phyloP scores from a whole-genome alignment of 2,888 invertebrate genomes.

The Xylocampa areola region DNA sequence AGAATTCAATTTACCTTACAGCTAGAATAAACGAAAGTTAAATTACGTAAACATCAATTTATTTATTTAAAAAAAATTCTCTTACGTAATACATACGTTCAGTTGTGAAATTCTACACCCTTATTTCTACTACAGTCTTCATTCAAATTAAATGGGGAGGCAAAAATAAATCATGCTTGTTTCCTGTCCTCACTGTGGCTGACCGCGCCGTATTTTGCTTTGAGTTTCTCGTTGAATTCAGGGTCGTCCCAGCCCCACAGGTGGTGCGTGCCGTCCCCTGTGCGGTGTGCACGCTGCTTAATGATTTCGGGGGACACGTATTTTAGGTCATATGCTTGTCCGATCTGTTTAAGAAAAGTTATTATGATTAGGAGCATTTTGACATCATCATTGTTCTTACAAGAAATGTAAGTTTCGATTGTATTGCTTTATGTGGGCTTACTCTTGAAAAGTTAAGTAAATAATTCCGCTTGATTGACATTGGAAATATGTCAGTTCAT shows the following conservation, averaged over 20 bases:
- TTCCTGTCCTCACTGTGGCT: conserved; percentile 66
- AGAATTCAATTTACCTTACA: too few relatives aligned
- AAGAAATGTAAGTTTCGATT: too few relatives aligned
- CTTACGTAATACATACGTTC: background rate
- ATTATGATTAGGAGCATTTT: background rate
- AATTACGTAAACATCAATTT: background rate
- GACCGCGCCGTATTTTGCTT: conserved; percentile 75
- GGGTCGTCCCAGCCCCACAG: conserved; percentile 93
- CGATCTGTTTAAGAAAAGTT: conserved; percentile 81
- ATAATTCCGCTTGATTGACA: too few relatives aligned
- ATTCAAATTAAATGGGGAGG: conserved; percentile 29
- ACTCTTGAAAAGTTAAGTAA: too few relatives aligned
- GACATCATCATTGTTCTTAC: too few relatives aligned
- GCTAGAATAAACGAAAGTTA: background rate
- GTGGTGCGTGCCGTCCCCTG: conserved; percentile 92
- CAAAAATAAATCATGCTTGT: conserved; percentile 58
- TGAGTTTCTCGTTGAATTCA: conserved; percentile 88
- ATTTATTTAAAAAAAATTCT: conserved; percentile 7
- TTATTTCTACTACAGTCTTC: conserved; percentile 47
- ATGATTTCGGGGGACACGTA: conserved; percentile 92
- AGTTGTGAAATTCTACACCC: conserved; percentile 18
- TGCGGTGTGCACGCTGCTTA: conserved; percentile 90
- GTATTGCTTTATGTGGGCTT: too few relatives aligned
- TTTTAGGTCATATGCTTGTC: conserved; percentile 94
- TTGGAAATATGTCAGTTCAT: too few relatives aligned